Conservation (phyloP, 53 echinoderm and acorn worm species). For the Antedon mediterranea region DNA sequence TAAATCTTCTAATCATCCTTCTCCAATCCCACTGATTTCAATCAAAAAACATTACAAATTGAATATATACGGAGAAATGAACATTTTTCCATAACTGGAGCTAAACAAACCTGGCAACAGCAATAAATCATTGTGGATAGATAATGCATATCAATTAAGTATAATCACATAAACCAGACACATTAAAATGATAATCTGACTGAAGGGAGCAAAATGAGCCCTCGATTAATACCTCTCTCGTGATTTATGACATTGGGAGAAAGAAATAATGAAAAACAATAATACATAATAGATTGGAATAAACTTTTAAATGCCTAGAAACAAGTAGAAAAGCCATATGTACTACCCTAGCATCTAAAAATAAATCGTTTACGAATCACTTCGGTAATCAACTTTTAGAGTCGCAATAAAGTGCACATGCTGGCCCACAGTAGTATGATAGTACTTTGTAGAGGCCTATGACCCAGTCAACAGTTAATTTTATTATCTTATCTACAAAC, state of each 20-base stretch:
- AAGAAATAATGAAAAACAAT: background rate
- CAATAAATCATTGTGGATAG: background rate
- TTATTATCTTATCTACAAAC: too few relatives aligned
- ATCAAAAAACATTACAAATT: background rate
- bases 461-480: too few relatives aligned
- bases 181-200: background rate
- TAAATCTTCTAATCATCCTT: background rate
- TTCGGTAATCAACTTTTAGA: too few relatives aligned
- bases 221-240: background rate
- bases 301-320: background rate
- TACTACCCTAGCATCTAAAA: too few relatives aligned
- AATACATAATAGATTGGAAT: background rate
- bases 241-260: background rate
- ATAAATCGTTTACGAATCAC: too few relatives aligned
- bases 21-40: background rate
- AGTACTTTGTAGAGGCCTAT: too few relatives aligned
- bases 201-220: background rate
- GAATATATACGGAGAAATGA: background rate
- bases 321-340: too few relatives aligned
- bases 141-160: background rate
- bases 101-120: background rate
- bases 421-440: too few relatives aligned
- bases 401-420: too few relatives aligned
- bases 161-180: background rate
- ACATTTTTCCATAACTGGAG: background rate